phyloP scores from a whole-genome alignment of 2,113 vertebrate genomes.

The Ursus arctos region DNA sequence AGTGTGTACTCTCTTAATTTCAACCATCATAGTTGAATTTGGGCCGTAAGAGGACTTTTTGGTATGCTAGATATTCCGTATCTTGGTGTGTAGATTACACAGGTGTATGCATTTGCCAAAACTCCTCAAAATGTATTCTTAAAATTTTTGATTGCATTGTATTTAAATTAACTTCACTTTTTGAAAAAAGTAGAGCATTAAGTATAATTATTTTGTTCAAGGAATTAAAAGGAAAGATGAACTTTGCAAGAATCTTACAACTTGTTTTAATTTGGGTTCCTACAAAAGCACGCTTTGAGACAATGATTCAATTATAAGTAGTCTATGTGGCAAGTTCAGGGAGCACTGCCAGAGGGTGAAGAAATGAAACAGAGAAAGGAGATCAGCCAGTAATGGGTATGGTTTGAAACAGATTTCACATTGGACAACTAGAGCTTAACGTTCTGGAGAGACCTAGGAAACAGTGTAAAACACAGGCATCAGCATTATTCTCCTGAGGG shows the following conservation, averaged over 20 bases:
- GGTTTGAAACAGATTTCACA: slow-evolving; percentile 27
- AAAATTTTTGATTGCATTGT: not conserved
- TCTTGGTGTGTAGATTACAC: not conserved
- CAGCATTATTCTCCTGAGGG: not conserved
- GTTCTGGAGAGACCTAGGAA: not conserved
- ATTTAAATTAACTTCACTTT: not conserved
- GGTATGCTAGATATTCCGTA: not conserved
- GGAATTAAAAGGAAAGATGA: not conserved
- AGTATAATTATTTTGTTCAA: not conserved
- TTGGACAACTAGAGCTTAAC: not conserved
- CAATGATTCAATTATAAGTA: not conserved
- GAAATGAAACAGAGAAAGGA: slow-evolving; percentile 1
- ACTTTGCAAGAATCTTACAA: not conserved
- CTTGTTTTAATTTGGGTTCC: not conserved
- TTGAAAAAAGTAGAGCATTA: not conserved
- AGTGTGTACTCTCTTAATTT: not conserved
- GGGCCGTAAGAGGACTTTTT: not conserved
- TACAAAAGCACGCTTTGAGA: slow-evolving; percentile 7
- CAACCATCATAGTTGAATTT: not conserved
- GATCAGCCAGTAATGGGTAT: not conserved
- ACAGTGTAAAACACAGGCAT: not conserved
- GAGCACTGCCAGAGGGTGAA: not conserved
- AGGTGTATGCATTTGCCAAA: not conserved
- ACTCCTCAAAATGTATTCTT: not conserved
- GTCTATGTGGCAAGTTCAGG: not conserved